Evolutionary conservation across 2,888 invertebrate genomes (phyloP).

Genomic region (Ophioninae sp.): DNA sequence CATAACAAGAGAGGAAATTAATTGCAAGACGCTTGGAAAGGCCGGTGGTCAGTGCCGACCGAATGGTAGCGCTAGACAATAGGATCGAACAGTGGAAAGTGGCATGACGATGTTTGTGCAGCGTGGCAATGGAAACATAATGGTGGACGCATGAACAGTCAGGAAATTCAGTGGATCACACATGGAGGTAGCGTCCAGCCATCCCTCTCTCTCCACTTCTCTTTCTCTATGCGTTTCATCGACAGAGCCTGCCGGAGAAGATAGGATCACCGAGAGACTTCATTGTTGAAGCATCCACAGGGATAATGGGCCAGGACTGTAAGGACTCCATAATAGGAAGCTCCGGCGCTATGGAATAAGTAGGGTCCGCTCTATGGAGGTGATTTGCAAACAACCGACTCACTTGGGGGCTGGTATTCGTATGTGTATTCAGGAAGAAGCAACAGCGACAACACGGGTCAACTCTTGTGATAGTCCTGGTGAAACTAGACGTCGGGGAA

Average conservation of each 20-base stretch:
- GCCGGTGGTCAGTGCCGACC: not conserved
- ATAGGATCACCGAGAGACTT: conserved; percentile 17
- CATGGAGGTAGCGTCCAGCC: not conserved
- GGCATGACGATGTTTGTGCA: not conserved
- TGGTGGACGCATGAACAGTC: conserved; percentile 2
- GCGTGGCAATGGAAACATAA: conserved; percentile 20
- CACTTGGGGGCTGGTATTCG: conserved; percentile 47
- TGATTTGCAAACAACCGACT: conserved; percentile 59
- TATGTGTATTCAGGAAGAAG: conserved; percentile 48
- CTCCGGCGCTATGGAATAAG: conserved; percentile 46
- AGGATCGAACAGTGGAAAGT: conserved; percentile 1
- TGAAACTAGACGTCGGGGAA: conserved; percentile 46
- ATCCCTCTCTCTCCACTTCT: not conserved
- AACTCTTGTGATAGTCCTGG: conserved; percentile 35
- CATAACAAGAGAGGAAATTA: conserved; percentile 22
- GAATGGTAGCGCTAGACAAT: not conserved
- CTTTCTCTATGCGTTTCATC: conserved; percentile 2
- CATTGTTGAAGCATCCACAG: conserved; percentile 40
- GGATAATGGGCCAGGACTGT: conserved; percentile 41
- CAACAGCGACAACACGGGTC: conserved; percentile 45
- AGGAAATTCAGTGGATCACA: conserved; percentile 3
- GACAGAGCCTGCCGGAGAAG: conserved; percentile 1
- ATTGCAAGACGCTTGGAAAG: conserved; percentile 9
- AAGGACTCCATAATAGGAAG: conserved; percentile 38
- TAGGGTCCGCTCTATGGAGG: conserved; percentile 38